Base-by-base conservation (phyloP, 23 tunicate genomes). In the Clavelina lepadiformis region DNA sequence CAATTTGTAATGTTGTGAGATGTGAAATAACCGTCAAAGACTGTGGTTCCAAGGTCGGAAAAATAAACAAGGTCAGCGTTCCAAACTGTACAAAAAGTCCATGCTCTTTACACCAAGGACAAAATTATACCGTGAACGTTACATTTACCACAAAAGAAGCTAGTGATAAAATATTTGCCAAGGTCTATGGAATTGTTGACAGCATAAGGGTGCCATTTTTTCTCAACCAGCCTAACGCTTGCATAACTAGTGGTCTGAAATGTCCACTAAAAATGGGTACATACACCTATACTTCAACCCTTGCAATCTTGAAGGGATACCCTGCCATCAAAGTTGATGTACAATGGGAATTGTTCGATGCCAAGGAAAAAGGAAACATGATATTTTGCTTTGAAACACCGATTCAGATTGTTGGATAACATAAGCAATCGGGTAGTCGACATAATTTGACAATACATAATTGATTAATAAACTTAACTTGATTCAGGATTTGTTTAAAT, bases 351-450 rank as follows among this genome's bases (percentile, higher is more conserved):
- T 55, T 65, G 28, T 2, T 27, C 28, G 71, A 65, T 45, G 30
- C 22, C 7, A 28, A 34, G 24, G 21, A 7, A 6, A 35, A 55
- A 13, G 71, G 71, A 5, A 65, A 65, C 3, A 55, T 41, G 18
- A 41, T 65, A 20, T 35, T 65, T 28, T 65, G 71, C 55, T 65
- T 65, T 33, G 71, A 38, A 65, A 65, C 55, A 4, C 56, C 56
- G 25, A 35, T 65, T 6, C 33, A 24, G 8, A n/a, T 65, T 22
- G 55, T 45, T 4, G 71, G 71, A 38, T 65, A 23, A 65, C 2
- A 49, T n/a, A n/a, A n/a, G n/a, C n/a, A n/a, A n/a, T n/a, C n/a
- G n/a, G n/a, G n/a, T n/a, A n/a, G n/a, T n/a, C n/a, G n/a, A n/a
- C n/a, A n/a, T n/a, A n/a, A n/a, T n/a, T n/a, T n/a, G n/a, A n/a